phyloP scores from a whole-genome alignment of 2,113 vertebrate species.

The Hoplias malabaricus region DNA sequence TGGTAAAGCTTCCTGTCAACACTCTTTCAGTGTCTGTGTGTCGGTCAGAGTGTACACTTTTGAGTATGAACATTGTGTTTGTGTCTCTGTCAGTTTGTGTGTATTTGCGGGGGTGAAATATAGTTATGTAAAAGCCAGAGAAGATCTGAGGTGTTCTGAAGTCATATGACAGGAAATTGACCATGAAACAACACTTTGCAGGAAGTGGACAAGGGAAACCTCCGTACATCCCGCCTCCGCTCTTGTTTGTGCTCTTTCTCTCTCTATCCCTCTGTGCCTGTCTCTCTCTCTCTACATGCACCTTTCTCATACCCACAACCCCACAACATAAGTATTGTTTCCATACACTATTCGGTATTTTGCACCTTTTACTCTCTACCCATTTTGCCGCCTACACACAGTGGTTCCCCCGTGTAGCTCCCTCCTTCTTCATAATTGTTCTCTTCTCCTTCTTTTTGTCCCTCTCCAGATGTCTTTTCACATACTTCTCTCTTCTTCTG shows the following conservation, averaged over 20 bases:
- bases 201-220: slow-evolving; percentile 60
- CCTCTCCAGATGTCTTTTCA: too few species aligned
- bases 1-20: slow-evolving; percentile 50
- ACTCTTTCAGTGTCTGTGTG: background rate
- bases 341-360: slow-evolving; percentile 28
- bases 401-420: slow-evolving; percentile 43
- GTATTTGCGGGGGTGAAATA: slow-evolving; percentile 34
- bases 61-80: slow-evolving; percentile 3
- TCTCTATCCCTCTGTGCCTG: slow-evolving; percentile 10
- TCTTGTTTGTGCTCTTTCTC: slow-evolving; percentile 34
- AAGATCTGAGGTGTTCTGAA: slow-evolving; percentile 29
- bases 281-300: slow-evolving; percentile 25
- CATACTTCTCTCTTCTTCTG: too few species aligned
- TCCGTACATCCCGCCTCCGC: slow-evolving; percentile 52
- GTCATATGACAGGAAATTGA: slow-evolving; percentile 50
- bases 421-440: background rate
- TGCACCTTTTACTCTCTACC: slow-evolving; percentile 11
- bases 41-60: slow-evolving; percentile 16
- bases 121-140: slow-evolving; percentile 34
- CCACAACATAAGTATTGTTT: slow-evolving; percentile 41
- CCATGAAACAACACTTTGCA: slow-evolving; percentile 40
- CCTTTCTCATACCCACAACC: slow-evolving; percentile 37
- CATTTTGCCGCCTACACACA: slow-evolving; percentile 35
- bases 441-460: background rate
- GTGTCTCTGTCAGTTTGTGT: slow-evolving; percentile 19